phyloP scores from a whole-genome alignment of 2,888 invertebrate species.

The Sinohyriopsis cumingii region DNA sequence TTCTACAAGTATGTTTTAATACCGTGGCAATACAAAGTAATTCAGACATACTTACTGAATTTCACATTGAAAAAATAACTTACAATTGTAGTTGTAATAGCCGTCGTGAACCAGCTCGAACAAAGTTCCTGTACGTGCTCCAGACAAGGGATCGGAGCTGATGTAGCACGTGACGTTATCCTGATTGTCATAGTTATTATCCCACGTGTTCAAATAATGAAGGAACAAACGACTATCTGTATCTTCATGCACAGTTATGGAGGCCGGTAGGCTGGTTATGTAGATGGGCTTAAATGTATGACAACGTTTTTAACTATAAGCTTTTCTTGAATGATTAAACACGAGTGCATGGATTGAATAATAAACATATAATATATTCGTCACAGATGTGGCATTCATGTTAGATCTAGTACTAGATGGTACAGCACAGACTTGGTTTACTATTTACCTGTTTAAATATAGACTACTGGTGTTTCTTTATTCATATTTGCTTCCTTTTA shows the following conservation, averaged over 20 bases:
- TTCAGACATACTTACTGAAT: too few species aligned
- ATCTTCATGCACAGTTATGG: constrained; percentile 15
- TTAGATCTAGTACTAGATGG: too few species aligned
- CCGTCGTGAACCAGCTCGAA: constrained; percentile 18
- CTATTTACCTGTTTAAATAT: too few species aligned
- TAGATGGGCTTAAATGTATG: constrained; percentile 14
- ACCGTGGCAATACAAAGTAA: too few species aligned
- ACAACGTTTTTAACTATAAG: not conserved
- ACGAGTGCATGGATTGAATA: too few species aligned
- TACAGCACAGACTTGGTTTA: too few species aligned
- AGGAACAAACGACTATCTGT: constrained; percentile 4
- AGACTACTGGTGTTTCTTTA: too few species aligned
- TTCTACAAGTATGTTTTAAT: too few species aligned
- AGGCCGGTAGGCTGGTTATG: constrained; percentile 1
- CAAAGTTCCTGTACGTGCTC: not conserved
- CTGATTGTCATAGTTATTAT: constrained; percentile 12
- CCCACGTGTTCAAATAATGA: constrained; percentile 12
- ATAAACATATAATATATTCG: too few species aligned
- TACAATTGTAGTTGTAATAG: constrained; percentile 13
- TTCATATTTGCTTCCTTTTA: too few species aligned
- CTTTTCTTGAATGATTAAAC: too few species aligned
- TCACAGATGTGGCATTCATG: too few species aligned
- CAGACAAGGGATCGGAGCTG: constrained; percentile 5
- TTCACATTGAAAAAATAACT: not conserved
- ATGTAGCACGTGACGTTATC: constrained; percentile 26